Evolutionary conservation across 2,797 vertebrate genomes (phyloP), one percentile per base, ranked within the genome.

Genomic region (Hippoglossus hippoglossus): DNA sequence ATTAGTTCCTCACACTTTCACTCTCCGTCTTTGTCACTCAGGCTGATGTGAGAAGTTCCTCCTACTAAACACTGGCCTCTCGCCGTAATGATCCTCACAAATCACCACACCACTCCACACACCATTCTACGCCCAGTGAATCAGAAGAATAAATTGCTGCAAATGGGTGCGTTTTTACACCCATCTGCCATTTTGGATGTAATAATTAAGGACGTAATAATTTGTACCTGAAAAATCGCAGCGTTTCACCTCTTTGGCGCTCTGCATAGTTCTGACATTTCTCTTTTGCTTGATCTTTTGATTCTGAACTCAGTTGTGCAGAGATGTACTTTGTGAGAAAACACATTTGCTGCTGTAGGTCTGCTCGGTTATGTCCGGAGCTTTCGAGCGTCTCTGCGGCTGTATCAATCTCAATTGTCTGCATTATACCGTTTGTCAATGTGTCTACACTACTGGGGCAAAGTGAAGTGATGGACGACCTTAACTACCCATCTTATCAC

Each of bases 381-480:
- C 59, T 71, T 65, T 80, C 39, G 56, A 52, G 69, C 31, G 52
- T 82, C 81, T 80, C 82, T 72, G 34, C 21, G 49, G 76, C 54
- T 81, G 67, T 71, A 87, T 91, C 80, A 87, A 77, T 89, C 87
- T 79, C 82, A 82, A 77, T 86, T 80, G 74, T 82, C 71, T 57
- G 67, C 3, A 19, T 87, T 76, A 75, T 69, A 58, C 59, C 72
- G 78, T 89, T 89, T 88, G 78, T 90, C 82, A 86, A 69, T 67
- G 72, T 66, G 78, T 88, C 81, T 58, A 24, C 75, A 78, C 73
- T 71, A 26, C 81, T 73, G 70, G 73, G 75, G 64, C 69, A 70
- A 80, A 79, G 78, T 64, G 65, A 78, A 83, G 74, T 86, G 81
- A 87, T 77, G 22, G 64, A 87, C 15, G 71, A 79, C 77, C 77